A percentile compares a stretch with the other conserved stretches of the same genome.
These are phyloP conservation scores for Clarias batrachus DNA, from an alignment of 2,113 vertebrate species.

Conservation along the genomic window DNA sequence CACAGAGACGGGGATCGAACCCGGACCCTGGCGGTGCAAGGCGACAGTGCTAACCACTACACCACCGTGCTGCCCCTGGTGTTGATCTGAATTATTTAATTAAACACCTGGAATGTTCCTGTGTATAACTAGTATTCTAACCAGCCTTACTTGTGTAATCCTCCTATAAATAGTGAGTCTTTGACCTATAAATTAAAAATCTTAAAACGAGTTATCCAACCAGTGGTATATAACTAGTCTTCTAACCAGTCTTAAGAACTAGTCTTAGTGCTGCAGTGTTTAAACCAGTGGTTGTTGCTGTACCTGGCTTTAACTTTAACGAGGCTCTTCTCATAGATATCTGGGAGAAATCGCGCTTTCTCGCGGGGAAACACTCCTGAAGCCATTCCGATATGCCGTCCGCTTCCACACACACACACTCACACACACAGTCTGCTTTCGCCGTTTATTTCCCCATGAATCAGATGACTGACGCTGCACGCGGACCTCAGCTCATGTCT, in stretches of 20 bases:
- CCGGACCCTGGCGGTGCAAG: no score
- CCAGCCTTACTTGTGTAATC: background rate
- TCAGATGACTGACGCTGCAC: background rate
- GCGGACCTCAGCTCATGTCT: background rate
- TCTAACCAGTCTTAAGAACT: background rate
- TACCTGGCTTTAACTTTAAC: conserved; percentile 19
- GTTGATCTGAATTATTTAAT: no score
- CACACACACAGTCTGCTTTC: background rate
- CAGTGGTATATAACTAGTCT: no score
- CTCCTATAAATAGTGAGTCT: background rate
- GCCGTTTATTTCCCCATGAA: no score
- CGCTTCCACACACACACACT: background rate
- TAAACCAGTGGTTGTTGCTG: background rate
- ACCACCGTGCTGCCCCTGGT: no score
- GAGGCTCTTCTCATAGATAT: background rate
- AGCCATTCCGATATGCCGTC: background rate
- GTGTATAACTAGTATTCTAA: background rate
- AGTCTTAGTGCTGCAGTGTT: background rate
- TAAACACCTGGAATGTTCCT: no score
- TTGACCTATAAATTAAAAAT: background rate
- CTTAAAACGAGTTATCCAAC: no score
- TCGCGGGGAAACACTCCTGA: background rate
- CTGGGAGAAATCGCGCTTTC: conserved; percentile 1
- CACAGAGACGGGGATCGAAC: no score
- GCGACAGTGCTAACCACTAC: no score